phyloP scores from a whole-genome alignment of 2,888 invertebrate species.

The Euclidia mi region DNA sequence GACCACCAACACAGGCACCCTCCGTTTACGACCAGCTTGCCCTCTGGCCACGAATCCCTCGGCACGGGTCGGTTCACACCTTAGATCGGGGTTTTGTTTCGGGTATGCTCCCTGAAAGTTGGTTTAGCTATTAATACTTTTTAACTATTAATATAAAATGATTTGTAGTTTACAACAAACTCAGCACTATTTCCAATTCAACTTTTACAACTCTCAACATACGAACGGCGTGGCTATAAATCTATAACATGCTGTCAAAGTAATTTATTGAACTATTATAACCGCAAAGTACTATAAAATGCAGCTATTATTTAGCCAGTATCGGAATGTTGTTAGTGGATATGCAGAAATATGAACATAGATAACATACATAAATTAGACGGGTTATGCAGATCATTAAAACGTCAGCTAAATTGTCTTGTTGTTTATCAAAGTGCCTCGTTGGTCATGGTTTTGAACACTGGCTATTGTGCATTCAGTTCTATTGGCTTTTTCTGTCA shows the following conservation, averaged over 20 bases:
- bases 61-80: no score
- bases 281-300: constrained; percentile 36
- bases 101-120: no score
- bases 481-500: no score
- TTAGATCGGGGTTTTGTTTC: no score
- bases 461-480: no score
- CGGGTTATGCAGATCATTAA: constrained; percentile 18
- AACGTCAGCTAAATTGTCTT: not conserved
- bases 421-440: constrained; percentile 25
- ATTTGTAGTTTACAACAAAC: not conserved
- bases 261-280: constrained; percentile 40
- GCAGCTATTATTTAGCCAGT: constrained; percentile 13
- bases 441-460: not conserved
- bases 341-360: constrained; percentile 29
- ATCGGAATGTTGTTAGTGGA: constrained; percentile 11
- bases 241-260: constrained; percentile 20
- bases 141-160: no score
- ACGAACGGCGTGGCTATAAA: constrained; percentile 19
- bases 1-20: no score
- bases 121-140: no score
- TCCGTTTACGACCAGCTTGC: no score
- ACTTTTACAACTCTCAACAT: constrained; percentile 14
- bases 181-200: not conserved
- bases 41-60: no score
- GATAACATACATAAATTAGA: constrained; percentile 29